Evolutionary conservation across 2,888 invertebrate genomes (phyloP), one percentile per base, ranked within the genome.

Genomic region (Elmis aenea): DNA sequence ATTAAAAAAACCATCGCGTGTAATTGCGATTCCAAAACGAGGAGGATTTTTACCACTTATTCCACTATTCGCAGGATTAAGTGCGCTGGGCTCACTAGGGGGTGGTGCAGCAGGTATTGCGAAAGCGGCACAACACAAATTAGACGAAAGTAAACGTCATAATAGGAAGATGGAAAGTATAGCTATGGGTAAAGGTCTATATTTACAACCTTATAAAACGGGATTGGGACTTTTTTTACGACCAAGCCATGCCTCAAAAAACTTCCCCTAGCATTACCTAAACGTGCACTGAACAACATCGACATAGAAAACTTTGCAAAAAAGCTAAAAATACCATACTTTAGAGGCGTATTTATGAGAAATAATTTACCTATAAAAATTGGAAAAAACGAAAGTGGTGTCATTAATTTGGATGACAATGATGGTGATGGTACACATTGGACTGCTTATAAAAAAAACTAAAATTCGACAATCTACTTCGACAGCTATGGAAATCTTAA

Each of bases 121-220:
- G 2, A 64, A 59, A 34, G 37, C 33, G 27, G 61, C 61, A 5
- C 48, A 54, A 52, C 41, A 57, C 42, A 34, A 55, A 41, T 45
- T 61, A 22, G 37, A 46, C 10, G 62, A 66, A 48, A 48, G 41
- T 13, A 33, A 51, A 28, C 49, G 60, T 3, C 64, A 62, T 40
- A 66, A 66, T 45, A 39, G 51, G 45, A 45, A 41, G 8, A 63
- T 65, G 60, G 65, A 66, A 53, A 46, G 56, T 25, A 59, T 62
- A 24, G 59, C 57, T 13, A 30, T 61, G 14, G 61, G 64, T 3
- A 37, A 38, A 27, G 38, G 47, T 12, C 26, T 52, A 10, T 49
- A 48, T 41, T 26, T 54, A 21, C 40, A 48, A 35, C 49, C 49
- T 2, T 47, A 56, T 22, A 53, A 36, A 41, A 45, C 27, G 2